These are phyloP conservation scores for Caracal caracal DNA, from an alignment of 2,113 vertebrate genomes.

Conservation along the genomic window DNA sequence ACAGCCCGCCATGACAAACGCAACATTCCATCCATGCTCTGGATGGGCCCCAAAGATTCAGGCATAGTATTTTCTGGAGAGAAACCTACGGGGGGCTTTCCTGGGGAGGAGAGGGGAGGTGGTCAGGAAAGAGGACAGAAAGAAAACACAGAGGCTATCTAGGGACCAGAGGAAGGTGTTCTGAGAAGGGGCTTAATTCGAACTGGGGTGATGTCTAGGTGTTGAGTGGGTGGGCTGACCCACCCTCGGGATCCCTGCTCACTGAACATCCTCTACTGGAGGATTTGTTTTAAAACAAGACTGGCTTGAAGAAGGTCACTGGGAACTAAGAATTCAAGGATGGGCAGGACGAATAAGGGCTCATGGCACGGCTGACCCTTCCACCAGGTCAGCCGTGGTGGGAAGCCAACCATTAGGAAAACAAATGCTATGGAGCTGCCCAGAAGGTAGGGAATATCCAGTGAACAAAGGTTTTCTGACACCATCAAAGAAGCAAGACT, in stretches of 20 bases:
- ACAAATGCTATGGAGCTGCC: not conserved
- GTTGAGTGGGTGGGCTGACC: slow-evolving; percentile 25
- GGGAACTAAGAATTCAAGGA: not conserved
- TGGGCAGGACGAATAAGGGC: not conserved
- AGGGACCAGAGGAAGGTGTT: slow-evolving; percentile 14
- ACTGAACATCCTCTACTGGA: not conserved
- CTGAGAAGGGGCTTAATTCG: slow-evolving; percentile 65
- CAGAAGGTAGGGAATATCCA: not conserved
- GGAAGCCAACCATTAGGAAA: not conserved
- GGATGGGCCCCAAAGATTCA: slow-evolving; percentile 76
- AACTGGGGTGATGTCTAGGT: not conserved
- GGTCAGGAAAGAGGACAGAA: slow-evolving; percentile 18
- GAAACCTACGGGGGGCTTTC: not conserved
- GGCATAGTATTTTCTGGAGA: slow-evolving; percentile 82
- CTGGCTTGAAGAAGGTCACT: not conserved
- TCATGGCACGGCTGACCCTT: too few relatives aligned
- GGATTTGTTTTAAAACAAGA: slow-evolving; percentile 32
- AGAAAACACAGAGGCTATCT: slow-evolving; percentile 28
- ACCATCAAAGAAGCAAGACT: not conserved
- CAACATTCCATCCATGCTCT: slow-evolving; percentile 84
- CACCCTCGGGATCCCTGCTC: not conserved
- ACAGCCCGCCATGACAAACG: slow-evolving; percentile 91
- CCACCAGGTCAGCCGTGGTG: not conserved
- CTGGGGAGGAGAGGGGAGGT: not conserved
- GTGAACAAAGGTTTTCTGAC: not conserved